Evolutionary conservation across 2,888 invertebrate genomes (phyloP).

Genomic region (Idaea biselata): DNA sequence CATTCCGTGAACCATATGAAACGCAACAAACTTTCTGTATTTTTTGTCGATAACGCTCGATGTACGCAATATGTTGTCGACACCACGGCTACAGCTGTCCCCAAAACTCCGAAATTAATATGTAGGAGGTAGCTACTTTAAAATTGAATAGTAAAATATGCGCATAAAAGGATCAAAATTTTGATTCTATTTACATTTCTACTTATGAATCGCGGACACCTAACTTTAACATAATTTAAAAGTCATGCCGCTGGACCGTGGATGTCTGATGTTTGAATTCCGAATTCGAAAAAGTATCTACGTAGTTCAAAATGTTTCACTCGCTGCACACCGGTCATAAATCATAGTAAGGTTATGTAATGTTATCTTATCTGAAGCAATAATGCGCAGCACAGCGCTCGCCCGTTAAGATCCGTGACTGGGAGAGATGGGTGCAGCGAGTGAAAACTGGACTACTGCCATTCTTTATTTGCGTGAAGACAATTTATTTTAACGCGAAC

Average conservation of each 20-base stretch:
- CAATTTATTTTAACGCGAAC: slow-evolving; percentile 4
- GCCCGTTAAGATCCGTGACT: no score
- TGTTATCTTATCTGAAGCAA: no score
- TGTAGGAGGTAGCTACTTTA: slow-evolving; percentile 30
- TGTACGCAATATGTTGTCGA: slow-evolving; percentile 51
- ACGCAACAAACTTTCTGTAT: slow-evolving; percentile 12
- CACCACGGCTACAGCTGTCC: slow-evolving; percentile 36
- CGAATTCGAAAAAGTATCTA: slow-evolving; percentile 7
- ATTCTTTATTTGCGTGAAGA: no score
- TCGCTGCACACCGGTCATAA: no score
- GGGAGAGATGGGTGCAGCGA: no score
- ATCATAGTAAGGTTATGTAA: no score
- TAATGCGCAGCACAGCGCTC: no score
- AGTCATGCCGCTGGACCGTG: slow-evolving; percentile 26
- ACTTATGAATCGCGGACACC: slow-evolving; percentile 40
- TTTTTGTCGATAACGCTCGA: slow-evolving; percentile 43
- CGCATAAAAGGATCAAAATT: slow-evolving; percentile 70
- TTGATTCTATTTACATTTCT: slow-evolving; percentile 58
- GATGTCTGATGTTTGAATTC: slow-evolving; percentile 8
- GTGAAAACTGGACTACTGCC: no score
- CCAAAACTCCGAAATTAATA: slow-evolving; percentile 37
- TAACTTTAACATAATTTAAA: slow-evolving; percentile 42
- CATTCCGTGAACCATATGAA: background rate
- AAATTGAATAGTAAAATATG: slow-evolving; percentile 64
- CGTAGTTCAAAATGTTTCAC: no score